These are phyloP conservation scores for Malacosoma neustria DNA, from an alignment of 2,888 invertebrate genomes.

Conservation along the genomic window DNA sequence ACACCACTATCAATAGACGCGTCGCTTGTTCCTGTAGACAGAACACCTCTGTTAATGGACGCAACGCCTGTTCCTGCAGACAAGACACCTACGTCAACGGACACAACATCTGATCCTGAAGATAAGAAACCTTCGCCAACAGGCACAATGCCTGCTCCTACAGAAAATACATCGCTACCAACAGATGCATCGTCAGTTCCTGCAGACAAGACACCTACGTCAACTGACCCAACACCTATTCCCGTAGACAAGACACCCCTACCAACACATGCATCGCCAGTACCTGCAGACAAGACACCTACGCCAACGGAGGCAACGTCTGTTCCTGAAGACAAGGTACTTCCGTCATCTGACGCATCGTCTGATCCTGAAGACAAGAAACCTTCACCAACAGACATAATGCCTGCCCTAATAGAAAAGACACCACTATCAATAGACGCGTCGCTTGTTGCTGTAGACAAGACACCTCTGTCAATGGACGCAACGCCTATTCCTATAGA, in stretches of 20 bases:
- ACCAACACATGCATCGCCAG: neutral
- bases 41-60: neutral
- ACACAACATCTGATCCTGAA: too few species aligned
- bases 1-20: neutral
- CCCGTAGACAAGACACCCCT: neutral
- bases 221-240: neutral
- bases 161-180: neutral
- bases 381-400: neutral
- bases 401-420: neutral
- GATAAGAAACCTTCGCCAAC: neutral
- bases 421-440: neutral
- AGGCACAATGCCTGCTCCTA: neutral
- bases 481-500: neutral
- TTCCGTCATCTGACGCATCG: neutral
- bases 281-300: neutral
- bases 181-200: neutral
- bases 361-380: neutral
- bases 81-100: neutral
- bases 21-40: neutral
- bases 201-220: neutral
- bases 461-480: neutral
- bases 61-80: neutral
- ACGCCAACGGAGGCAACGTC: neutral
- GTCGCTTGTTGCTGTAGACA: neutral
- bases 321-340: neutral